These are phyloP conservation scores for Thalassarche chlororhynchos DNA, from an alignment of 2,113 vertebrate genomes.

Conservation along the genomic window DNA sequence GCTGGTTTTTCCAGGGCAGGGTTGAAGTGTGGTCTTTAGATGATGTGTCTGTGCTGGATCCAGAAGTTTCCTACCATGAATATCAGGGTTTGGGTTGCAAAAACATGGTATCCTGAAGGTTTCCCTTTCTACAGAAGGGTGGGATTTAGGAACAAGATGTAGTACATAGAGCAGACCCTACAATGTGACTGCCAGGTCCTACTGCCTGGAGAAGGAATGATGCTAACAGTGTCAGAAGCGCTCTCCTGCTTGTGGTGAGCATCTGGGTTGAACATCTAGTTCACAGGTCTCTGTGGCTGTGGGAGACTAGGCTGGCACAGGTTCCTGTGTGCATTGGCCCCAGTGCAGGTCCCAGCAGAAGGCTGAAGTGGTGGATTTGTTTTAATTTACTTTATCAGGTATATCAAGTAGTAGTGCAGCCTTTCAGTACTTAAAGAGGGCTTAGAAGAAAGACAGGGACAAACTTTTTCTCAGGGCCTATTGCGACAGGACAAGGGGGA, in stretches of 20 bases:
- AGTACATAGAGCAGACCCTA: fast-evolving
- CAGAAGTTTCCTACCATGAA: neutral
- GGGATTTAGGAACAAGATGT: neutral
- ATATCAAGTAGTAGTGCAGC: neutral
- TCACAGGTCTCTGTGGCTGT: neutral
- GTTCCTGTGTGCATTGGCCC: neutral
- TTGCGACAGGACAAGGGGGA: too few relatives aligned
- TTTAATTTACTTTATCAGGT: neutral
- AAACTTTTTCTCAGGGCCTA: neutral
- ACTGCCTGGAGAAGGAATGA: neutral
- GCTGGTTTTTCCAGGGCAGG: neutral
- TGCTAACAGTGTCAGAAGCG: neutral
- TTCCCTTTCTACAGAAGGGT: neutral
- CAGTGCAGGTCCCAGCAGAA: neutral
- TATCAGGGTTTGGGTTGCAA: neutral
- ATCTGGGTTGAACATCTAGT: neutral
- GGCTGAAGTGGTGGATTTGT: neutral
- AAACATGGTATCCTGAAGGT: neutral
- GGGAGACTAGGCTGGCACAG: neutral
- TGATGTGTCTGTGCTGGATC: neutral
- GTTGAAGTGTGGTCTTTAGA: neutral
- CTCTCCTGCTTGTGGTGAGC: neutral
- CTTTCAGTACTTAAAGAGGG: neutral
- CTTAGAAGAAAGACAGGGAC: neutral
- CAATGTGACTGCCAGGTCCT: neutral